A percentile compares a stretch with the other conserved stretches of the same genome.
phyloP scores from a whole-genome alignment of 2,888 invertebrate species.

The Eristalinus aeneus region DNA sequence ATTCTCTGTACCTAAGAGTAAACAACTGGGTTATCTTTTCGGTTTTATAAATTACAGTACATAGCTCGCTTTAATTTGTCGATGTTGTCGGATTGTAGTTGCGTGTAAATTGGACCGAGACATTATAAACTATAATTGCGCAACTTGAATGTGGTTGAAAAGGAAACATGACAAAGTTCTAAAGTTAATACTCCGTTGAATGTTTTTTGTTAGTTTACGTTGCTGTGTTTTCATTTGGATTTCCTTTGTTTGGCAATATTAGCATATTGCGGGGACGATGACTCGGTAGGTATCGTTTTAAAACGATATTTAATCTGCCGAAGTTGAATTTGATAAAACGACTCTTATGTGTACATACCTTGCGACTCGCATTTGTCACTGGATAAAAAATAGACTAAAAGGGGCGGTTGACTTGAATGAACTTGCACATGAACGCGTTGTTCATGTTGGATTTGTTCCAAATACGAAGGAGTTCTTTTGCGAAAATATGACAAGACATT shows the following conservation, averaged over 20 bases:
- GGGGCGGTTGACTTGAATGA: not conserved
- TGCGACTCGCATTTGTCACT: not conserved
- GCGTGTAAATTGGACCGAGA: not conserved
- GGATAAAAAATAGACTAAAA: not conserved
- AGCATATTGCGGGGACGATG: not conserved
- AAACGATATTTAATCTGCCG: not conserved
- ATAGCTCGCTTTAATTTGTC: not conserved
- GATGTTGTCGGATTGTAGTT: not conserved
- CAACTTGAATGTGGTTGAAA: not conserved
- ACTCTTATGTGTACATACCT: not conserved
- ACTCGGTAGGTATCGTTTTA: not conserved
- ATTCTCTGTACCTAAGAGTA: not conserved
- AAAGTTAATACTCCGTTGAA: not conserved
- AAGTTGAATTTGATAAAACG: not conserved
- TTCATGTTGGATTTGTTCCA: not conserved
- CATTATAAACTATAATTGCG: not conserved
- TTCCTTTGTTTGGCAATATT: not conserved
- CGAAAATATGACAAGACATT: not conserved
- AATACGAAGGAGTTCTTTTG: not conserved
- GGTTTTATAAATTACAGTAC: not conserved
- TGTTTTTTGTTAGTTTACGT: not conserved
- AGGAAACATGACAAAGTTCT: not conserved
- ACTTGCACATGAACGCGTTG: not conserved
- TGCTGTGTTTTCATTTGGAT: too few relatives aligned
- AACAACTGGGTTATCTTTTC: not conserved